A percentile compares a stretch with the other conserved stretches of the same genome.
These are phyloP conservation scores for Anthrax anthrax DNA, from an alignment of 2,888 invertebrate genomes.

Conservation along the genomic window DNA sequence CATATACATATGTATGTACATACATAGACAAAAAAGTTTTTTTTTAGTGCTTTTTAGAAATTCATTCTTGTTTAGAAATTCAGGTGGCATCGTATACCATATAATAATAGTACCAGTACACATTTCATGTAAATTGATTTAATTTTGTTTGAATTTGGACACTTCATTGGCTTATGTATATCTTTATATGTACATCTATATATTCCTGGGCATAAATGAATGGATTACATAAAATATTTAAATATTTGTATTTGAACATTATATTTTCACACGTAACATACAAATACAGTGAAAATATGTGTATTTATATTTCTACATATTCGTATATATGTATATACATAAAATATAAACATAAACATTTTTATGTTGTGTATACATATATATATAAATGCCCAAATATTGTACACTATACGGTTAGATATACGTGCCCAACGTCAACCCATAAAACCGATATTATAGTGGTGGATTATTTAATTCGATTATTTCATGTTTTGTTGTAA, in stretches of 20 bases:
- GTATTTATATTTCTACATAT: neutral
- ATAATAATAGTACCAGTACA: neutral
- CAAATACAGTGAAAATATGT: neutral
- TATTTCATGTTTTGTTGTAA: conserved; percentile 8
- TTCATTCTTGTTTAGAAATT: conserved; percentile 7
- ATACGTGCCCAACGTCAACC: neutral
- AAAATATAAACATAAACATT: neutral
- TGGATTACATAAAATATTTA: neutral
- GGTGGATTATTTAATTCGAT: conserved; percentile 8
- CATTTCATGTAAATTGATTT: conserved; percentile 8
- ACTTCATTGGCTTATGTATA: neutral
- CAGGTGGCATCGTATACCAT: conserved; percentile 2
- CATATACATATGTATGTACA: no score
- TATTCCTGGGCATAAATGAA: no score
- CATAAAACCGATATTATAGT: conserved; percentile 4
- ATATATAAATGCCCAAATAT: no score
- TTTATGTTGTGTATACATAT: no score
- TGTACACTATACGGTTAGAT: no score
- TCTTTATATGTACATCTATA: no score
- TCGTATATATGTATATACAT: neutral
- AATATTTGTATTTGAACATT: neutral
- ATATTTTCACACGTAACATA: no score
- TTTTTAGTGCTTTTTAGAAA: neutral
- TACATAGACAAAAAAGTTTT: neutral
- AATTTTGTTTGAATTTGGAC: conserved; percentile 7